Evolutionary conservation across 2,888 invertebrate genomes (phyloP).

Genomic region (Dynastes tityus): DNA sequence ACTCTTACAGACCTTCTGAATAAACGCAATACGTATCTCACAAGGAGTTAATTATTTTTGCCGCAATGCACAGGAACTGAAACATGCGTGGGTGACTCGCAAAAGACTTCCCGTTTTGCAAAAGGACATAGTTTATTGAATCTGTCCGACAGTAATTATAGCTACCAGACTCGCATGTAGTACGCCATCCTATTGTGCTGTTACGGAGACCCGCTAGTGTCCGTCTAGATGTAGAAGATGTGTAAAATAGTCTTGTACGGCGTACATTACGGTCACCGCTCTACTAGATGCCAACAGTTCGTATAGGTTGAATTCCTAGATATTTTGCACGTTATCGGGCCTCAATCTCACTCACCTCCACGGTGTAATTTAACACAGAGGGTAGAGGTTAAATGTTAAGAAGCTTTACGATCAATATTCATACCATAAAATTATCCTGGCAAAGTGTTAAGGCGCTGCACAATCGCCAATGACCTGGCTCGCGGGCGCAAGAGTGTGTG

Average conservation of each 20-base stretch:
- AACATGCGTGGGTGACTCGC: slow-evolving; percentile 19
- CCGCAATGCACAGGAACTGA: slow-evolving; percentile 19
- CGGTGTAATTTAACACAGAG: slow-evolving; percentile 51
- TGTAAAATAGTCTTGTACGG: slow-evolving; percentile 50
- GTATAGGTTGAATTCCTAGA: slow-evolving; percentile 55
- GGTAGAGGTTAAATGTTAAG: slow-evolving; percentile 51
- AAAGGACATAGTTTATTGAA: slow-evolving; percentile 14
- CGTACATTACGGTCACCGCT: slow-evolving; percentile 45
- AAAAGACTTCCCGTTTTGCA: slow-evolving; percentile 32
- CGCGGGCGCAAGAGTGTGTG: slow-evolving; percentile 32
- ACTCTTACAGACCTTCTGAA: too few relatives aligned
- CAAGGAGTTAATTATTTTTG: not conserved
- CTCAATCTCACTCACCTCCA: slow-evolving; percentile 50
- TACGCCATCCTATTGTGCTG: slow-evolving; percentile 38
- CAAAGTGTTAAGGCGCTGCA: slow-evolving; percentile 46
- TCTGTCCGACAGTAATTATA: slow-evolving; percentile 46
- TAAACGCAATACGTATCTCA: too few relatives aligned
- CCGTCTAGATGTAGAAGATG: slow-evolving; percentile 32
- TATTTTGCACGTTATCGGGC: slow-evolving; percentile 53
- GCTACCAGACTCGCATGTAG: slow-evolving; percentile 41
- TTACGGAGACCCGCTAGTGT: slow-evolving; percentile 25
- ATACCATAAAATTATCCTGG: slow-evolving; percentile 50
- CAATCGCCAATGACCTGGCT: slow-evolving; percentile 35
- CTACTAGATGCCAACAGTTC: slow-evolving; percentile 55
- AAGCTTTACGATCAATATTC: slow-evolving; percentile 52